Evolutionary conservation across 2,888 invertebrate genomes (phyloP).

Genomic region (Macrophya annulata): DNA sequence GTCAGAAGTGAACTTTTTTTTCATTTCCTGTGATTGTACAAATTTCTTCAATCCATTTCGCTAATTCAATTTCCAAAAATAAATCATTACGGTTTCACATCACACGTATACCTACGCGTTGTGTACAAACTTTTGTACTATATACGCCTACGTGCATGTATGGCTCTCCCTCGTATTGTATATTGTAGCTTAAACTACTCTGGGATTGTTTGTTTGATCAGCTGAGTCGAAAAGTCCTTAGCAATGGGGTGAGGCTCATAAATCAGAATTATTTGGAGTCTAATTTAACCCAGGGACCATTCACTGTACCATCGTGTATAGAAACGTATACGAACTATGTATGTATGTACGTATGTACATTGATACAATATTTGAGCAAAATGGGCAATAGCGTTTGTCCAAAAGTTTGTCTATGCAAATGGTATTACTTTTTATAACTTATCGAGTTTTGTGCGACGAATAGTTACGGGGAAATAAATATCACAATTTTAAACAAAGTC

Average conservation of each 20-base stretch:
- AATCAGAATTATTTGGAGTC: slow-evolving; percentile 41
- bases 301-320: not conserved
- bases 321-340: not conserved
- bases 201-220: slow-evolving; percentile 50
- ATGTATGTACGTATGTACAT: too few species aligned
- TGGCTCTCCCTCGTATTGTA: not conserved
- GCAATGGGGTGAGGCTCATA: slow-evolving; percentile 37
- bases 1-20: not conserved
- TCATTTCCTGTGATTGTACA: not conserved
- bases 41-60: not conserved
- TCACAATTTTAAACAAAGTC: slow-evolving; percentile 29
- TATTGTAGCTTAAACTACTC: slow-evolving; percentile 10
- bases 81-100: not conserved
- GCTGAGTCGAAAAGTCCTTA: slow-evolving; percentile 47
- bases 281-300: slow-evolving; percentile 34
- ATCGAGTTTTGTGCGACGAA: not conserved
- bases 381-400: not conserved
- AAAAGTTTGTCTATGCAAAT: slow-evolving; percentile 49
- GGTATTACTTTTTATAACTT: not conserved
- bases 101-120: too few species aligned
- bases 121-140: not conserved
- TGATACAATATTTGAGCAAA: slow-evolving; percentile 31
- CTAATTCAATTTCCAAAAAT: not conserved
- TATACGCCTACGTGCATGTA: not conserved
- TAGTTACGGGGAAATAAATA: slow-evolving; percentile 8